A percentile compares a stretch with the other conserved stretches of the same genome.
These are phyloP conservation scores for Actinernus sp. DNA, from an alignment of 92 coral and sea anemone genomes.

Conservation along the genomic window DNA sequence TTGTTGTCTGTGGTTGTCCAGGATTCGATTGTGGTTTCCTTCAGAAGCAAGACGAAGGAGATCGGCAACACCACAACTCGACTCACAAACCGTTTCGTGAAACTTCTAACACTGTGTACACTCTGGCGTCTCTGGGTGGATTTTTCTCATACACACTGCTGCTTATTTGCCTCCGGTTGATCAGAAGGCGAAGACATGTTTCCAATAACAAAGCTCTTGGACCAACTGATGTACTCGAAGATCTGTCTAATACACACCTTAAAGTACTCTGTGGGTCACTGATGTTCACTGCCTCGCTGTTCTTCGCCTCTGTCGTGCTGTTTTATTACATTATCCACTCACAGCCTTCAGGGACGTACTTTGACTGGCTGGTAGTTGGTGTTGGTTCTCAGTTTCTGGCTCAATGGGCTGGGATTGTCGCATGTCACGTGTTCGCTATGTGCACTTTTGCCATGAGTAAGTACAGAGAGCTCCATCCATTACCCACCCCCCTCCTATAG, in stretches of 20 bases:
- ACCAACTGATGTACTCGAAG: conserved; percentile 46
- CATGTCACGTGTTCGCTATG: conserved; percentile 77
- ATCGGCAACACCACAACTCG: conserved; percentile 6
- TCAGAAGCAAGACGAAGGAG: conserved; percentile 44
- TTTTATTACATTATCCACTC: conserved; percentile 59
- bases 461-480: conserved; percentile 1
- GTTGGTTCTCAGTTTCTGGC: conserved; percentile 80
- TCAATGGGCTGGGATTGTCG: conserved; percentile 76
- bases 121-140: conserved; percentile 58
- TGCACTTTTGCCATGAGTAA: conserved; percentile 64
- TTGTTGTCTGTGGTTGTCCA: conserved; percentile 55
- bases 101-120: conserved; percentile 53
- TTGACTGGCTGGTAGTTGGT: conserved; percentile 53
- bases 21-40: conserved; percentile 68
- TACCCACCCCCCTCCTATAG: too few species aligned
- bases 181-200: conserved; percentile 7
- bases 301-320: conserved; percentile 57
- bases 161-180: conserved; percentile 38
- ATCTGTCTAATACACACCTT: conserved; percentile 32
- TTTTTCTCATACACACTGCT: conserved; percentile 56
- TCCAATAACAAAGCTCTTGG: conserved; percentile 38
- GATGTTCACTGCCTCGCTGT: conserved; percentile 17
- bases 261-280: conserved; percentile 34
- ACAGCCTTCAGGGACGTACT: conserved; percentile 56
- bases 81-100: conserved; percentile 44